Base-by-base conservation (phyloP, 2,797 vertebrate species). In the Etheostoma perlongum region DNA sequence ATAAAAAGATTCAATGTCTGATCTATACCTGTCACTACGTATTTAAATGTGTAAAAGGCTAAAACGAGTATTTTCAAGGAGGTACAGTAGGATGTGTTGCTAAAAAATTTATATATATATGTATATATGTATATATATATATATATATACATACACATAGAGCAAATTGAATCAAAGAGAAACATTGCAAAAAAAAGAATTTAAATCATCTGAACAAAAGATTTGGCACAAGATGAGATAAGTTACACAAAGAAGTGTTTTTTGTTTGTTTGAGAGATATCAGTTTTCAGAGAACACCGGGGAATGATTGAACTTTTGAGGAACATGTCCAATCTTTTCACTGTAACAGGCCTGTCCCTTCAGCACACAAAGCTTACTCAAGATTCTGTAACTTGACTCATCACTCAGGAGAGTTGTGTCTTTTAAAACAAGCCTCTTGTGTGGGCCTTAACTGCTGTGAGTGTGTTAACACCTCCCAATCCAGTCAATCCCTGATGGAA, bases 391-490 rank as follows among this genome's bases (percentile, higher is more conserved):
- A 87, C 81, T 61, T 66, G 82, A 79, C 79, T 85, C 88, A 49
- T 81, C 79, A 73, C 59, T 82, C 60, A 79, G 73, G 78, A 65
- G 73, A 82, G 76, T 70, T 8, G 0, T 57, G 60, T 88, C 88
- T 90, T 87, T 91, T 86, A 81, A 79, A 87, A 52, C 85, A 7
- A 14, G 59, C 81, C 89, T 84, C 89, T 79, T 74, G 83, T 88
- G 69, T 48, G 78, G 58, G 78, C 85, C 80, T 84, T 89, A 82
- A 90, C 71, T 79, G 82, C 85, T 79, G 87, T 67, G 83, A 86
- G 86, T 78, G 80, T 90, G 91, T 91, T 91, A 89, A 88, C 92
- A 85, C 90, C 89, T 85, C 82, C 85, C 81, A 72, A 74, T 86
- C 72, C 63, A 61, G 79, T 78, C 86, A 52, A 78, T 83, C 85